Evolutionary conservation across 2,888 invertebrate genomes (phyloP).

Genomic region (Cephus sareptanus): DNA sequence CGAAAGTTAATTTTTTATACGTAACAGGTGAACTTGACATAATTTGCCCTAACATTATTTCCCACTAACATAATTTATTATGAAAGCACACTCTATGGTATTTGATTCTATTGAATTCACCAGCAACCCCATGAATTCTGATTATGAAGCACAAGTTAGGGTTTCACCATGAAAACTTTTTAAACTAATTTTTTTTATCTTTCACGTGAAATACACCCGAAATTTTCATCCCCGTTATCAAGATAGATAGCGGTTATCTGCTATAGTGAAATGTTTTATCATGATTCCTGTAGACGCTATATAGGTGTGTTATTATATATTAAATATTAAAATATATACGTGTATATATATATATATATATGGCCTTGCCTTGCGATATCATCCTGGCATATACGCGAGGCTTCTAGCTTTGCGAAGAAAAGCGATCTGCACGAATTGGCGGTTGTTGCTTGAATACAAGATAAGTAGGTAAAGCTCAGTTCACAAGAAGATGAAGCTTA

Average conservation of each 20-base stretch:
- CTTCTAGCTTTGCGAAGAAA: neutral
- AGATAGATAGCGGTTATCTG: neutral
- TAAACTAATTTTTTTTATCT: neutral
- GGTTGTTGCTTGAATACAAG: neutral
- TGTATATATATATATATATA: neutral
- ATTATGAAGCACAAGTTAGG: neutral
- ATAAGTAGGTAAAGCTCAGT: neutral
- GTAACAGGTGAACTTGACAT: neutral
- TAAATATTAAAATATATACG: neutral
- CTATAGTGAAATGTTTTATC: neutral
- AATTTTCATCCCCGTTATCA: neutral
- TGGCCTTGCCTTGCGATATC: neutral
- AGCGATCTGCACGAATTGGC: neutral
- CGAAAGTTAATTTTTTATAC: neutral
- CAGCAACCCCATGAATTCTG: neutral
- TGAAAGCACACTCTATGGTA: neutral
- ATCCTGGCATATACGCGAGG: neutral
- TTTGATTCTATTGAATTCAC: neutral
- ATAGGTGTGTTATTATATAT: neutral
- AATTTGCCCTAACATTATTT: neutral
- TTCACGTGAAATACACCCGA: neutral
- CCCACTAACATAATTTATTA: neutral
- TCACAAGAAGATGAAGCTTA: conserved; percentile 19
- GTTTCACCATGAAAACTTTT: neutral
- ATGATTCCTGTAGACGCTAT: neutral